phyloP scores from a whole-genome alignment of 2,797 vertebrate species.

The Okamejei kenojei region DNA sequence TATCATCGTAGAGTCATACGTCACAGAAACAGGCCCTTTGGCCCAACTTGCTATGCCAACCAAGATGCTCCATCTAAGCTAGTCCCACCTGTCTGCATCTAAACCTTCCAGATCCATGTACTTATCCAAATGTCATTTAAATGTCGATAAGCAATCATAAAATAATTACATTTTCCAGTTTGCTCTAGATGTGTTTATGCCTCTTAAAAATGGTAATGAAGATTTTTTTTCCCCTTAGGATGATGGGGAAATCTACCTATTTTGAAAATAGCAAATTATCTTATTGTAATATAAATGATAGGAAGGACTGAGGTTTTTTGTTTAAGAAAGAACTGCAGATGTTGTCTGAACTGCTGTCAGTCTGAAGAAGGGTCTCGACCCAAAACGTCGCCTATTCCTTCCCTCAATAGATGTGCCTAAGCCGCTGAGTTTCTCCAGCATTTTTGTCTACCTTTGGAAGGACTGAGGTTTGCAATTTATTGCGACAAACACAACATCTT shows the following conservation, averaged over 20 bases:
- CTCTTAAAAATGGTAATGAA: slow-evolving; percentile 10
- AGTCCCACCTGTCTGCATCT: too few relatives aligned
- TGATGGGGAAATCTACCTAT: neutral
- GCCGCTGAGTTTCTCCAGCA: too few relatives aligned
- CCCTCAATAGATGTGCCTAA: too few relatives aligned
- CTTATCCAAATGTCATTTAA: too few relatives aligned
- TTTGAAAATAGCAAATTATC: neutral
- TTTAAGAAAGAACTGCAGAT: too few relatives aligned
- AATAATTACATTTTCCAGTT: slow-evolving; percentile 19
- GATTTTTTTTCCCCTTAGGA: neutral
- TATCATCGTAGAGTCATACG: neutral
- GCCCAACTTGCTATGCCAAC: too few relatives aligned
- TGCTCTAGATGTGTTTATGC: neutral
- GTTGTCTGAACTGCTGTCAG: too few relatives aligned
- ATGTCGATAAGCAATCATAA: neutral
- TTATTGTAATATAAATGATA: neutral
- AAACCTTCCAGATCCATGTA: too few relatives aligned
- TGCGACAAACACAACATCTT: neutral
- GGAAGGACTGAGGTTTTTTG: neutral
- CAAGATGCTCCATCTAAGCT: too few relatives aligned
- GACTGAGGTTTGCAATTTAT: neutral
- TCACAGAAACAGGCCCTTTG: too few relatives aligned
- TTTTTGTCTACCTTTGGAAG: neutral
- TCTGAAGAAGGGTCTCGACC: too few relatives aligned
- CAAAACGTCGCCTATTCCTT: too few relatives aligned